Evolutionary conservation across 2,797 vertebrate species (phyloP).

Genomic region (Anomalospiza imberbis): DNA sequence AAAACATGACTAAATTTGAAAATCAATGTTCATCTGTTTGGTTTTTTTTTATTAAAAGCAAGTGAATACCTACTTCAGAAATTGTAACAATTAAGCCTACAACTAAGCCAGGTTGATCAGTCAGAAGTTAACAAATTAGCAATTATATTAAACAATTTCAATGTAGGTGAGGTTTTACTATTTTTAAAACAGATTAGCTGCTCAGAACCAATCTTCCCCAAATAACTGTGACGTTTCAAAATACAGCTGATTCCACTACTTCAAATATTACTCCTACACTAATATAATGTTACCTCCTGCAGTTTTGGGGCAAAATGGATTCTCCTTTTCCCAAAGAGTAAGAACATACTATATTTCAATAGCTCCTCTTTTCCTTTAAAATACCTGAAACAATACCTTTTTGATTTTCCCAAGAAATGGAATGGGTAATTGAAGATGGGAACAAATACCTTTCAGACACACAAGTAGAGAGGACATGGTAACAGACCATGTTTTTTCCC

Average conservation of each 20-base stretch:
- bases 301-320: background rate
- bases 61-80: background rate
- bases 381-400: background rate
- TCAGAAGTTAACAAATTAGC: background rate
- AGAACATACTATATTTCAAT: background rate
- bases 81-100: background rate
- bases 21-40: background rate
- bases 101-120: background rate
- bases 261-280: background rate
- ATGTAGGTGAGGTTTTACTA: background rate
- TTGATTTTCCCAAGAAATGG: background rate
- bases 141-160: background rate
- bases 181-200: background rate
- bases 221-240: background rate
- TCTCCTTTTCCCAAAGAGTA: background rate
- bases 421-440: background rate
- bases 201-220: background rate
- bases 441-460: background rate
- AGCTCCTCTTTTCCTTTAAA: background rate
- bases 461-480: accelerated
- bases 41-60: background rate
- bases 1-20: background rate
- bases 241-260: background rate
- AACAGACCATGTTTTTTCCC: background rate
- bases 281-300: background rate